A percentile compares a stretch with the other conserved stretches of the same genome.
Evolutionary conservation across 2,113 vertebrate genomes (phyloP).

Genomic region (Sebastes schlegelii): DNA sequence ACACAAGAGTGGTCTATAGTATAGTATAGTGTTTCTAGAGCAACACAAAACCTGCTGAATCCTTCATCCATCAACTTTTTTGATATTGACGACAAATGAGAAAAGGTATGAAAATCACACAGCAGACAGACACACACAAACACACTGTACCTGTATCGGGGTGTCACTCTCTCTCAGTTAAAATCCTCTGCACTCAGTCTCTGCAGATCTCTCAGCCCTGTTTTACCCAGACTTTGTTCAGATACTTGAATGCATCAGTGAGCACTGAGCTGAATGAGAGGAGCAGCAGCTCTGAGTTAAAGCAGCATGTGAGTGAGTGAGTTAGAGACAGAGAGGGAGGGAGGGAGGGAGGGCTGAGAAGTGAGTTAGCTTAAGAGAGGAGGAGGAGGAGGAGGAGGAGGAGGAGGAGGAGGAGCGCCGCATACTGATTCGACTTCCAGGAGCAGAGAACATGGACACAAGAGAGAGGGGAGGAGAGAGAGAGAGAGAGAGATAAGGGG

Average conservation of each 20-base stretch:
- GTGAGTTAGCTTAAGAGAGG: conserved; percentile 53
- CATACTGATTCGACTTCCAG: conserved; percentile 36
- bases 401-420: conserved; percentile 27
- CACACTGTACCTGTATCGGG: conserved; percentile 29
- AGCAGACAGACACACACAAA: conserved; percentile 33
- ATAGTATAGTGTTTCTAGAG: too few relatives aligned
- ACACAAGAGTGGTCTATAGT: too few relatives aligned
- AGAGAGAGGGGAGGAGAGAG: background rate
- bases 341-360: conserved; percentile 15
- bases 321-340: background rate
- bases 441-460: conserved; percentile 62
- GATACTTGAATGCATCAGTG: conserved; percentile 32
- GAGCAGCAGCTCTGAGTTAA: conserved; percentile 9
- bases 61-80: background rate
- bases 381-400: conserved; percentile 19
- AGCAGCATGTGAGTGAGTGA: conserved; percentile 21
- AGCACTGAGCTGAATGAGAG: conserved; percentile 33
- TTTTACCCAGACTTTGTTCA: conserved; percentile 43
- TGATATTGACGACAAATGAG: background rate
- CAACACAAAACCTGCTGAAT: too few relatives aligned
- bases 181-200: conserved; percentile 4
- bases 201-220: background rate
- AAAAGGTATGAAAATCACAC: background rate
- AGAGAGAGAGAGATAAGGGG: background rate
- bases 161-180: conserved; percentile 24